Conservation (phyloP, 2,888 invertebrate species). For the Microchrysa polita region DNA sequence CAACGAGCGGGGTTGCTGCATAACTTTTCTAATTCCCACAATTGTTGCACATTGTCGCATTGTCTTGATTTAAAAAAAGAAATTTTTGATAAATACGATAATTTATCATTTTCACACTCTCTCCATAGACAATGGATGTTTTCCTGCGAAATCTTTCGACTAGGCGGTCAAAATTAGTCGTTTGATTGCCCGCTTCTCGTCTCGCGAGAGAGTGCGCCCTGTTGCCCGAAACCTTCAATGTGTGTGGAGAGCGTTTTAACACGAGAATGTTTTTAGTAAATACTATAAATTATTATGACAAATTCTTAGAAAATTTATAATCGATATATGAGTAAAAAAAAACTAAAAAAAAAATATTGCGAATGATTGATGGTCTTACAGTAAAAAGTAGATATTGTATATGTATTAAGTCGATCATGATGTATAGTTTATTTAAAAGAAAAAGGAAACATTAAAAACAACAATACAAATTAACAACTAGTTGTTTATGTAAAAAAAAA, state of each 20-base stretch:
- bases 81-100: not conserved
- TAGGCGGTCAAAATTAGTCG: constrained; percentile 25
- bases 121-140: not conserved
- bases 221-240: constrained; percentile 1
- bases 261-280: constrained; percentile 23
- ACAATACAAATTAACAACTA: constrained; percentile 32
- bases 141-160: not conserved
- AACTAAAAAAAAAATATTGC: constrained; percentile 7
- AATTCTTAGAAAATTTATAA: constrained; percentile 41
- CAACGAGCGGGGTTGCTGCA: constrained; percentile 13
- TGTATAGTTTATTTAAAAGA: constrained; percentile 41
- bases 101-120: not conserved
- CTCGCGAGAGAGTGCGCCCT: too few species aligned
- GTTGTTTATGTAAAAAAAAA: constrained; percentile 33
- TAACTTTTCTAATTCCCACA: not conserved
- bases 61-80: not conserved
- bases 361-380: constrained; percentile 36
- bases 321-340: constrained; percentile 19
- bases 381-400: constrained; percentile 29
- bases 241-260: constrained; percentile 1
- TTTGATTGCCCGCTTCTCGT: not conserved
- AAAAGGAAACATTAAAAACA: constrained; percentile 14
- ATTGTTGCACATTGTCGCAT: constrained; percentile 4
- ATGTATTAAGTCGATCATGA: constrained; percentile 34
- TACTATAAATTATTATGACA: constrained; percentile 39